These are phyloP conservation scores for Coccyzus lansbergi DNA, from an alignment of 2,797 vertebrate genomes.

Conservation along the genomic window DNA sequence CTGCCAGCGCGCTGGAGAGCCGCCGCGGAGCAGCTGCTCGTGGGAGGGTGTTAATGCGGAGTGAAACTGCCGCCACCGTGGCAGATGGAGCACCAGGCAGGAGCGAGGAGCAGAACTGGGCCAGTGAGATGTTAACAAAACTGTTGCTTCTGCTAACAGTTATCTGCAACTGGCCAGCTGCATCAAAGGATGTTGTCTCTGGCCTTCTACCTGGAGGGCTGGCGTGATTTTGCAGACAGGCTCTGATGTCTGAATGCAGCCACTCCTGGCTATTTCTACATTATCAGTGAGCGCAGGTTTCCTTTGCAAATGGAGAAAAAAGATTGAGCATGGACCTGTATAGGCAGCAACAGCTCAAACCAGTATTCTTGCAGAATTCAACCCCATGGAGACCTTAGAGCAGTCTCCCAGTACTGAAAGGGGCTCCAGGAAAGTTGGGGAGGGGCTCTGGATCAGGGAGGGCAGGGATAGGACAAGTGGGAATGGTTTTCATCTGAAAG, in stretches of 20 bases:
- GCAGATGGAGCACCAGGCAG: background rate
- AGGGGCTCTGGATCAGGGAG: too few species aligned
- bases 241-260: background rate
- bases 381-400: too few species aligned
- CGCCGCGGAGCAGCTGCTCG: background rate
- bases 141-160: background rate
- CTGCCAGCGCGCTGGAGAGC: background rate
- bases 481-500: too few species aligned
- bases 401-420: too few species aligned
- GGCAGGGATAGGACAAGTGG: too few species aligned
- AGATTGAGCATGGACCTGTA: rapidly evolving
- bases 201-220: background rate
- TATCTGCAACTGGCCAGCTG: background rate
- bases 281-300: background rate
- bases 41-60: rapidly evolving
- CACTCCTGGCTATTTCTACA: background rate
- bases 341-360: background rate
- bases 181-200: rapidly evolving
- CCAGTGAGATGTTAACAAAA: background rate
- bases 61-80: rapidly evolving
- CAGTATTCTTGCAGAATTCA: background rate
- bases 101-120: rapidly evolving
- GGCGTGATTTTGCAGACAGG: background rate
- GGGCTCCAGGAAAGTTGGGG: too few species aligned
- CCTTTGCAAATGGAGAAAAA: background rate